Conservation (phyloP, 2,113 vertebrate genomes). For the Hemichromis elongatus region DNA sequence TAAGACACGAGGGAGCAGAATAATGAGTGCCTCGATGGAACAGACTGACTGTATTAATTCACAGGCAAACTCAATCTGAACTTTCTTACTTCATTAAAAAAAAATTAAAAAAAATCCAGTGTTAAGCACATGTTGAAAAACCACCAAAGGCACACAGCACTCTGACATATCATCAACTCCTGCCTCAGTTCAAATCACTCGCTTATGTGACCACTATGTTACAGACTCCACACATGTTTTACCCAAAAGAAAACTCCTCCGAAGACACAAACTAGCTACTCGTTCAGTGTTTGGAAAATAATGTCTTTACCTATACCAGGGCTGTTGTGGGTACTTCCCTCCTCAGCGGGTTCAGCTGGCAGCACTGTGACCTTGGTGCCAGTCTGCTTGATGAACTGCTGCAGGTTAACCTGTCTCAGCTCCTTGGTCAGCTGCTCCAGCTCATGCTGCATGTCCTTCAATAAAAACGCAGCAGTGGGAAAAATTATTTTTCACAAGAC, state of each 20-base stretch:
- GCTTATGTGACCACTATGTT: neutral
- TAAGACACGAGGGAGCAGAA: neutral
- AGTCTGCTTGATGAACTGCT: slow-evolving; percentile 97
- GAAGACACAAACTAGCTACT: neutral
- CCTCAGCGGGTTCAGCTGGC: slow-evolving; percentile 84
- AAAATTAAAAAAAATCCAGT: neutral
- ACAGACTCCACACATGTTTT: neutral
- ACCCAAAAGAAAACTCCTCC: neutral
- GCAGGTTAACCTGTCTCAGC: slow-evolving; percentile 94
- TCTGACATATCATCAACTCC: neutral
- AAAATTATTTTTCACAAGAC: neutral
- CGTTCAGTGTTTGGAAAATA: neutral
- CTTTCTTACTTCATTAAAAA: neutral
- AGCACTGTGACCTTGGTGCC: slow-evolving; percentile 95
- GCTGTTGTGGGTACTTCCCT: slow-evolving; percentile 71
- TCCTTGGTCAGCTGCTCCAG: slow-evolving; percentile 96
- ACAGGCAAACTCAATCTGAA: neutral
- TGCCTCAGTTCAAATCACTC: neutral
- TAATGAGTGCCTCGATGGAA: slow-evolving; percentile 2
- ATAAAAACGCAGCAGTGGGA: neutral
- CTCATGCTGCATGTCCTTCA: slow-evolving; percentile 91
- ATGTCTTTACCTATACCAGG: slow-evolving; percentile 71
- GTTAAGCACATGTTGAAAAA: neutral
- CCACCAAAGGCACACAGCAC: neutral
- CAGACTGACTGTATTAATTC: neutral